phyloP scores from a whole-genome alignment of 2,797 vertebrate genomes.

The Pangasius krempfi region DNA sequence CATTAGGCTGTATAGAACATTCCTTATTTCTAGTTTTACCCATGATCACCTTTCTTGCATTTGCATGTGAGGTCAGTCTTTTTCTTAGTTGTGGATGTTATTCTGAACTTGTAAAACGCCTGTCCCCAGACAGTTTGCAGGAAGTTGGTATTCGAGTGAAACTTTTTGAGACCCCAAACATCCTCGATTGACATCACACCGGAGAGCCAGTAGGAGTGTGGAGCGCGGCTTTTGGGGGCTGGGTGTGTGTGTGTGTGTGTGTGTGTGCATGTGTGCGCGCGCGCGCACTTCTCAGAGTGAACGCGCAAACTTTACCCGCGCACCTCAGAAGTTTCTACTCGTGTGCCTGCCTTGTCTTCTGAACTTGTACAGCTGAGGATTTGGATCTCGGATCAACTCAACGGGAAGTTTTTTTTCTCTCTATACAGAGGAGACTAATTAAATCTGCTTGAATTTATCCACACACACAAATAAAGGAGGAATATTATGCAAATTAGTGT shows the following conservation, averaged over 20 bases:
- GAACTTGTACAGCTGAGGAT: constrained; percentile 33
- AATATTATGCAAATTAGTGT: background rate
- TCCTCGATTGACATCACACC: constrained; percentile 76
- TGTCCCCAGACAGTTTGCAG: background rate
- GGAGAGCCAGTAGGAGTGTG: constrained; percentile 73
- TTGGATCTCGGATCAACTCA: background rate
- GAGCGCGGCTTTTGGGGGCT: constrained; percentile 71
- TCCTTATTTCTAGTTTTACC: background rate
- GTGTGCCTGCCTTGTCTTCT: constrained; percentile 36
- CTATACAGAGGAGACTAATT: background rate
- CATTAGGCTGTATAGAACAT: background rate
- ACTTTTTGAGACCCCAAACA: constrained; percentile 45
- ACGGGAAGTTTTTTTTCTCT: background rate
- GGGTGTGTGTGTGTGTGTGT: constrained; percentile 11
- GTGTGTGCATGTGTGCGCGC: background rate
- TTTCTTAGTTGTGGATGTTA: background rate
- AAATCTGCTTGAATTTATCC: background rate
- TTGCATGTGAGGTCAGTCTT: background rate
- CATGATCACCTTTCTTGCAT: background rate
- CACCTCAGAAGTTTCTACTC: constrained; percentile 47
- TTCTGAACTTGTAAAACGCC: background rate
- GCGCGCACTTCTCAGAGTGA: constrained; percentile 20
- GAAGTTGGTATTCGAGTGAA: background rate
- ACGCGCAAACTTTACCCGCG: constrained; percentile 38
- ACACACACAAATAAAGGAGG: background rate